Evolutionary conservation across 2,797 vertebrate genomes (phyloP).

Genomic region (Amniataba percoides): DNA sequence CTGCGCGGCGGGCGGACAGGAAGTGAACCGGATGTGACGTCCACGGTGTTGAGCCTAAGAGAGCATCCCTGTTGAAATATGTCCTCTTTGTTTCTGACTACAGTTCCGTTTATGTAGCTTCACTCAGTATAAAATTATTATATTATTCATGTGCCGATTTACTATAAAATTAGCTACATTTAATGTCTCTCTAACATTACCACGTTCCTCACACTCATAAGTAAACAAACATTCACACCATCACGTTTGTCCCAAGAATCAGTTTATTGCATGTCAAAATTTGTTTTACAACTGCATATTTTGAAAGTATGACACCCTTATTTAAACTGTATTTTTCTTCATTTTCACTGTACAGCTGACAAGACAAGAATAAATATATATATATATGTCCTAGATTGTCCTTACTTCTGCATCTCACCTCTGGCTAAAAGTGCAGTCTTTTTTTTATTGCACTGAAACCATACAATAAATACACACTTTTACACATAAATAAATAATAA

Average conservation of each 20-base stretch:
- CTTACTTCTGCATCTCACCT: background rate
- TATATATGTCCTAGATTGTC: constrained; percentile 39
- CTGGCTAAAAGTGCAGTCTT: constrained; percentile 17
- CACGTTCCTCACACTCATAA: background rate
- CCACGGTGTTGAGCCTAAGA: background rate
- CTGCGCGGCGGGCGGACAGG: background rate
- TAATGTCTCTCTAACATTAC: background rate
- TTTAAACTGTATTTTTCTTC: constrained; percentile 4
- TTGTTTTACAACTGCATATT: constrained; percentile 40
- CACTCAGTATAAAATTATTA: too few relatives aligned
- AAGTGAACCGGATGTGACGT: constrained; percentile 60
- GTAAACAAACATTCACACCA: background rate
- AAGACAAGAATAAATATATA: constrained; percentile 41
- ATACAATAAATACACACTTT: constrained; percentile 44
- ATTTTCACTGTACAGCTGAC: constrained; percentile 22
- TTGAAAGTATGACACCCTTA: constrained; percentile 10
- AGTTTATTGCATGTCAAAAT: constrained; percentile 68
- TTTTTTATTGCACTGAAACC: constrained; percentile 22
- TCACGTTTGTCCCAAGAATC: constrained; percentile 18
- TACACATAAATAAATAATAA: constrained; percentile 26
- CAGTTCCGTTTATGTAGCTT: constrained; percentile 3
- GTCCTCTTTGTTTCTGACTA: background rate
- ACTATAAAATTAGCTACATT: background rate
- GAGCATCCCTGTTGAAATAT: background rate
- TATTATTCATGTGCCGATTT: background rate